Evolutionary conservation across 1,140 invertebrate genomes (phyloP).

Genomic region (Pseudomyrmex flavicornis): DNA sequence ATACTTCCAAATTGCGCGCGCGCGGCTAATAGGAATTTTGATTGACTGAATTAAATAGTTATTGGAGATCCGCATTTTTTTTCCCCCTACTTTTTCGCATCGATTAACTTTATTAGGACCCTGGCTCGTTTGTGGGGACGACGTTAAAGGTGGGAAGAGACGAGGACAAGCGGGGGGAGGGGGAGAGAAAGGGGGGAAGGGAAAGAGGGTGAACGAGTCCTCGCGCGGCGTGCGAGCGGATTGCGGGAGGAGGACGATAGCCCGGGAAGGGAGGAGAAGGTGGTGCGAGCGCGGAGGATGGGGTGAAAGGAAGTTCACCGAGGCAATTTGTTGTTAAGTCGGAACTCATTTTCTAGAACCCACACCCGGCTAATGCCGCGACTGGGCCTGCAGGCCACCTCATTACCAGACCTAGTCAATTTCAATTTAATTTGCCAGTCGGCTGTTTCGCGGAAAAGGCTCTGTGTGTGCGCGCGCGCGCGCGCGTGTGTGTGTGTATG

Average conservation of each 20-base stretch:
- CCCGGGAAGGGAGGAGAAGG: conserved; percentile 8
- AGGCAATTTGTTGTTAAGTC: conserved; percentile 78
- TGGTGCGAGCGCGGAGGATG: conserved; percentile 11
- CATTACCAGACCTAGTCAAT: conserved; percentile 78
- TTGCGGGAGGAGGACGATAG: conserved; percentile 28
- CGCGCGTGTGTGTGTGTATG: background rate
- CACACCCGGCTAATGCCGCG: conserved; percentile 57
- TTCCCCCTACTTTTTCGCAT: conserved; percentile 51
- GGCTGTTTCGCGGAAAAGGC: conserved; percentile 64
- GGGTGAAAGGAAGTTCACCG: conserved; percentile 66
- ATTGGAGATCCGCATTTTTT: conserved; percentile 78
- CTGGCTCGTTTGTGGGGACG: conserved; percentile 49
- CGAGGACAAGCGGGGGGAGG: conserved; percentile 27
- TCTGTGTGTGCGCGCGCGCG: background rate
- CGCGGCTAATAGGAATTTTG: conserved; percentile 84
- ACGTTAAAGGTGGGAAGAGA: conserved; percentile 36
- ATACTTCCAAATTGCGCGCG: conserved; percentile 81
- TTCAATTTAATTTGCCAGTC: conserved; percentile 78
- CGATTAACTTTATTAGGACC: conserved; percentile 81
- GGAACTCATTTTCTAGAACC: conserved; percentile 77
- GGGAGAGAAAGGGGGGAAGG: background rate
- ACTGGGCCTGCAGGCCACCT: conserved; percentile 69
- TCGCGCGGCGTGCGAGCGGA: conserved; percentile 47
- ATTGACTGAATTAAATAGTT: conserved; percentile 86
- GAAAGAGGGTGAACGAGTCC: conserved; percentile 31